These are phyloP conservation scores for Orchestes rusci DNA, from an alignment of 2,888 invertebrate species.

Conservation along the genomic window DNA sequence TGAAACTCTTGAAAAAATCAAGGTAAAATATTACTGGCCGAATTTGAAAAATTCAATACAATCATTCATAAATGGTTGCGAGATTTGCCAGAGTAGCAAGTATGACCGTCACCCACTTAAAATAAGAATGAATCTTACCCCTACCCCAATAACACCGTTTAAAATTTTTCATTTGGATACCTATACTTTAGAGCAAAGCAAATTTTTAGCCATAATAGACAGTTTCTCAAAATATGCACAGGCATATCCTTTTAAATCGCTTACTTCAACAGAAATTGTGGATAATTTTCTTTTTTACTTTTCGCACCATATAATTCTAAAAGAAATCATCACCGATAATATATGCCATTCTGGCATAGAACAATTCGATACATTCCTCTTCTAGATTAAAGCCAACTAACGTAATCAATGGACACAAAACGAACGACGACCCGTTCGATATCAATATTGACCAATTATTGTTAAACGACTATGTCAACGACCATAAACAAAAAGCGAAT, in stretches of 20 bases:
- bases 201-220: slow-evolving; percentile 26
- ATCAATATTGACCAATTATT: neutral
- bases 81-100: neutral
- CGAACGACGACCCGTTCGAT: neutral
- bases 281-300: slow-evolving; percentile 19
- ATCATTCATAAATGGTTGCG: neutral
- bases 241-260: slow-evolving; percentile 17
- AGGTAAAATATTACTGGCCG: slow-evolving; percentile 1
- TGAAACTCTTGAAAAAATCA: neutral
- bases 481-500: slow-evolving; percentile 3
- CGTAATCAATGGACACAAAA: slow-evolving; percentile 2
- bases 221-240: too few relatives aligned
- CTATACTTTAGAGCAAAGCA: slow-evolving; percentile 17
- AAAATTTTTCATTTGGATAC: slow-evolving; percentile 15
- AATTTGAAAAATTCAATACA: neutral
- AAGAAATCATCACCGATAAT: slow-evolving; percentile 23
- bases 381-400: too few relatives aligned
- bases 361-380: too few relatives aligned
- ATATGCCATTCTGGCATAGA: too few relatives aligned
- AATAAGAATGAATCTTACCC: neutral
- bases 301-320: slow-evolving; percentile 23
- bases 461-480: neutral
- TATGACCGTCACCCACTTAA: neutral
- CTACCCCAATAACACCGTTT: neutral
- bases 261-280: slow-evolving; percentile 13